Evolutionary conservation across 2,888 invertebrate genomes (phyloP).

Genomic region (Hirtodrosophila alboralis): DNA sequence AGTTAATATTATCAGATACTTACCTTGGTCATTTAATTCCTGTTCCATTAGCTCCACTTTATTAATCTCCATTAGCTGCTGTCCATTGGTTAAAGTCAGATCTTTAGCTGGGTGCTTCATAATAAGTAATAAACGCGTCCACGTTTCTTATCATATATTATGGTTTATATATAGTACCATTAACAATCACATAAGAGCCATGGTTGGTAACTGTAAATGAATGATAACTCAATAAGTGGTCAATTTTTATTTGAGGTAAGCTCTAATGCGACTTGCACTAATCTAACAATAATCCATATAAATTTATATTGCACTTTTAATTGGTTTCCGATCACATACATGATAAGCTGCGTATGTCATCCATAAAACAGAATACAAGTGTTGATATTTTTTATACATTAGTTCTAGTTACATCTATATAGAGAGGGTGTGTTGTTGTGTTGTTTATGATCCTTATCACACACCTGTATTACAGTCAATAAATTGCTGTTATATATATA

Average conservation of each 20-base stretch:
- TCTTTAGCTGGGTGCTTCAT: conserved; percentile 81
- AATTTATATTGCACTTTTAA: conserved; percentile 49
- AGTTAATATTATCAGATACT: conserved; percentile 24
- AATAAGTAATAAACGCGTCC: conserved; percentile 55
- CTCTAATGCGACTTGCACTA: conserved; percentile 28
- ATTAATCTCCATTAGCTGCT: conserved; percentile 64
- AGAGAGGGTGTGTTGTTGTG: neutral
- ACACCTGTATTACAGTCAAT: conserved; percentile 19
- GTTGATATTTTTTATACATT: conserved; percentile 1
- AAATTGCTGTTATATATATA: too few species aligned
- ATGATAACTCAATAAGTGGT: conserved; percentile 40
- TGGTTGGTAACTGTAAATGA: conserved; percentile 52
- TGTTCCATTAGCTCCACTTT: conserved; percentile 69
- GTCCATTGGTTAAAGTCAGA: conserved; percentile 51
- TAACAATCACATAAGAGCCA: conserved; percentile 41
- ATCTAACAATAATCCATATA: conserved; percentile 14
- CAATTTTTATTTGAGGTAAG: conserved; percentile 37
- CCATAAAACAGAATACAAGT: conserved; percentile 33
- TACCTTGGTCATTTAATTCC: conserved; percentile 71
- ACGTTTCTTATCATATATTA: conserved; percentile 34
- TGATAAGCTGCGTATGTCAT: conserved; percentile 48
- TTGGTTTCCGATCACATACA: conserved; percentile 27
- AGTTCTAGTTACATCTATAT: conserved; percentile 20
- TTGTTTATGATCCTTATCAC: conserved; percentile 42
- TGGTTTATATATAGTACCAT: too few species aligned